These are phyloP conservation scores for Actinemys pallida DNA, from an alignment of 2,113 vertebrate species.

Conservation along the genomic window DNA sequence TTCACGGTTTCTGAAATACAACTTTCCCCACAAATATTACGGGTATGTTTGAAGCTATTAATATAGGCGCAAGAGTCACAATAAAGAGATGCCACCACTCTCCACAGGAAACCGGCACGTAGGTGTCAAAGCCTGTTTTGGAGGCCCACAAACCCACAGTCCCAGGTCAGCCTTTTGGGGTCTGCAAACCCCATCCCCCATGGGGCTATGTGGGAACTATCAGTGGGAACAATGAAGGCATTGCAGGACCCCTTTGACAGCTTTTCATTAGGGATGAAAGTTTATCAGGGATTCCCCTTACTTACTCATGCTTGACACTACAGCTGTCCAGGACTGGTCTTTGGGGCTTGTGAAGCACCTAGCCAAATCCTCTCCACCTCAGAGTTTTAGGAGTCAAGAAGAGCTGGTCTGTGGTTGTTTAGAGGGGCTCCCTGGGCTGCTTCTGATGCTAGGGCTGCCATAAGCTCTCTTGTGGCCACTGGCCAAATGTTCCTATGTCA, in stretches of 20 bases:
- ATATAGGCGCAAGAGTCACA: constrained; percentile 8
- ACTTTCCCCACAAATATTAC: background rate
- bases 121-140: background rate
- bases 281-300: background rate
- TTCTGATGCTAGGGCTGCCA: background rate
- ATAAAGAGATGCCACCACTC: background rate
- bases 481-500: background rate
- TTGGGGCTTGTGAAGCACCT: background rate
- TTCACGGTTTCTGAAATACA: background rate
- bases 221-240: rapidly evolving
- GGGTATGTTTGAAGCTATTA: background rate
- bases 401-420: background rate
- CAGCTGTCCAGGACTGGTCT: background rate
- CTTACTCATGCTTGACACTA: background rate
- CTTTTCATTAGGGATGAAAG: background rate
- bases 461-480: background rate
- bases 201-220: background rate
- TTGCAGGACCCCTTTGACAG: background rate
- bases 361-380: background rate
- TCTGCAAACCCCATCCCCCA: background rate
- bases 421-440: background rate
- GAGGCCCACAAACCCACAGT: background rate
- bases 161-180: background rate
- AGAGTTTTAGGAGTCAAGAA: background rate
- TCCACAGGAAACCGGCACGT: background rate